Conservation (phyloP, 2,888 invertebrate genomes). For the Hedya salicella region DNA sequence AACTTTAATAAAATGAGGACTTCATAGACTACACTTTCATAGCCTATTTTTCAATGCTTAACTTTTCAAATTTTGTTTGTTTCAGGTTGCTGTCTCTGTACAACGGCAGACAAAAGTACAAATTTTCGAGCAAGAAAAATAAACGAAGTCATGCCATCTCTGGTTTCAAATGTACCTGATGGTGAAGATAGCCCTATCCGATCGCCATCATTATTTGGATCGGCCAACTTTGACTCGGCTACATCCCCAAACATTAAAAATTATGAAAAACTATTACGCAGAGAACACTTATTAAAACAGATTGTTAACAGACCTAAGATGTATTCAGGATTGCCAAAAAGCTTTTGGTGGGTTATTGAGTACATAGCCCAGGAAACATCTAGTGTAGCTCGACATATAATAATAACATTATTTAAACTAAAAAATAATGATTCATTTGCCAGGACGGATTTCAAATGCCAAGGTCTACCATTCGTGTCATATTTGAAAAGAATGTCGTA, state of each 20-base stretch:
- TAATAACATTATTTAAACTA: slow-evolving; percentile 25
- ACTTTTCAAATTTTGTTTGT: too few relatives aligned
- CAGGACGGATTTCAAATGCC: slow-evolving; percentile 6
- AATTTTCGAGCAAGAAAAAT: too few relatives aligned
- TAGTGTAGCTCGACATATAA: slow-evolving; percentile 5
- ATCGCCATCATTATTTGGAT: too few relatives aligned
- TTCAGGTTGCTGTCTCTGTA: too few relatives aligned
- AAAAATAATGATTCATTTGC: slow-evolving; percentile 22
- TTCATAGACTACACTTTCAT: too few relatives aligned
- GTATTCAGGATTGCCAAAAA: slow-evolving; percentile 1
- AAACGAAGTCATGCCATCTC: background rate
- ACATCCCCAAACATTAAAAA: too few relatives aligned
- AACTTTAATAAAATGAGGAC: too few relatives aligned
- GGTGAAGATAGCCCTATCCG: too few relatives aligned
- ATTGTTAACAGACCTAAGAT: background rate
- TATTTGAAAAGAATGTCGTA: slow-evolving; percentile 6
- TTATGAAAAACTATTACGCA: background rate
- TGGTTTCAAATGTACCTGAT: too few relatives aligned
- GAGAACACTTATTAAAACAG: background rate
- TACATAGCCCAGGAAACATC: background rate
- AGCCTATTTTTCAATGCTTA: too few relatives aligned
- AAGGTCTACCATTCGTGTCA: background rate
- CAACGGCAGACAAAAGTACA: too few relatives aligned
- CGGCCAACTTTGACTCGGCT: too few relatives aligned
- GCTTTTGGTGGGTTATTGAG: slow-evolving; percentile 2